Base-by-base conservation (phyloP, 2,113 vertebrate species). In the Zingel zingel region DNA sequence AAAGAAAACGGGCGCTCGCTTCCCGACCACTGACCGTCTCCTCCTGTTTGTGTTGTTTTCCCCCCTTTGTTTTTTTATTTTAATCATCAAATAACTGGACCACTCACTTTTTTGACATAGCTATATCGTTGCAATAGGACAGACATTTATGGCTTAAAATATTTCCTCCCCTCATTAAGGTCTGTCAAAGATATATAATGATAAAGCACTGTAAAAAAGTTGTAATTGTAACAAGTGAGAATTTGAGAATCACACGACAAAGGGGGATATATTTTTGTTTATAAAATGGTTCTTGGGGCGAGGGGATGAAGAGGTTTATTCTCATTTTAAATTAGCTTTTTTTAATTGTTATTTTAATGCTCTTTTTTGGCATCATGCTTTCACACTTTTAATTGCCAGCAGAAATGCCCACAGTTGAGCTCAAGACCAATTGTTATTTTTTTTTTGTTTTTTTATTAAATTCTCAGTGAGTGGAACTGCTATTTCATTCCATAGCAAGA, bases 131-230 rank as follows among this genome's bases (percentile, higher is more conserved):
- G 92, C 90, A 92, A 89, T 94, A 93, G 95, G 83, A 95, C 89
- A 91, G 92, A 89, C 90, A 78, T 90, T 85, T 79, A 74, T 93
- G 86, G 77, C 81, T 82, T 93, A 84, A 88, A 53, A 27, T 63
- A n/a, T 0, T 83, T 63, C 33, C 83, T 94, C 94, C 94, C 86
- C 89, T 91, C 89, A 84, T 92, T 95, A 93, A 88, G 74, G 77
- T 89, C 92, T 94, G 84, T 95, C 90, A 89, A 94, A 92, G 93
- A 94, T 95, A 91, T 94, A 91, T 94, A 92, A 92, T 87, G 92
- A 93, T 94, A 88, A 96, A 96, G 95, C 96, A 96, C 96, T 97
- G 96, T 96, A 97, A 87, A 94, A 93, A 94, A 73, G 84, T 97
- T 96, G 95, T 94, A 91, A 95, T 95, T 93, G 82, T 92, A 94